These are phyloP conservation scores for Sus cebifrons DNA, from an alignment of 2,797 vertebrate species.

Conservation along the genomic window DNA sequence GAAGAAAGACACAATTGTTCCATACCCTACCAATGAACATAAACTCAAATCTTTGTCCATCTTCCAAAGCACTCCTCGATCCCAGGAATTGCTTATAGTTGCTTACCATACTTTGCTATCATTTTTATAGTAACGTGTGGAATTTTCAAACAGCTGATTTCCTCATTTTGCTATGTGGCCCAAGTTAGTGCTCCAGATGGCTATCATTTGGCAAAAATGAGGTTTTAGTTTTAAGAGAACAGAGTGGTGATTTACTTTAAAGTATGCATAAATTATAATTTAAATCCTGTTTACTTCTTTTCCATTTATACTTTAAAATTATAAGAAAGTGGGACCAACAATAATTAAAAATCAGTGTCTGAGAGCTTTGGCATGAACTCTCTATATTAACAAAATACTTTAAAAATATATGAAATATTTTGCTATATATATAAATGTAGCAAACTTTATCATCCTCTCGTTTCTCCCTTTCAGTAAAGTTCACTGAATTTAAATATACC, in stretches of 20 bases:
- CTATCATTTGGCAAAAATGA: slow-evolving; percentile 12
- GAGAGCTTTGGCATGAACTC: slow-evolving; percentile 10
- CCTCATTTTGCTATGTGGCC: slow-evolving; percentile 14
- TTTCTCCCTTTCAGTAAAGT: background rate
- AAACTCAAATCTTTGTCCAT: background rate
- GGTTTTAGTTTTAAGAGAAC: slow-evolving; percentile 30
- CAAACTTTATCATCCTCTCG: slow-evolving; percentile 30
- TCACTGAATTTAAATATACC: slow-evolving; percentile 45
- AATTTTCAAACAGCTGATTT: background rate
- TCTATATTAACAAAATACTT: background rate
- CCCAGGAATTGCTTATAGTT: background rate
- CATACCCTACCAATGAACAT: background rate
- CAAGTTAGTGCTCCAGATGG: background rate
- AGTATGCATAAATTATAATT: background rate
- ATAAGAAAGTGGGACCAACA: background rate
- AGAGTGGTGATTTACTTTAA: background rate
- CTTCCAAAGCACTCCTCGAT: background rate
- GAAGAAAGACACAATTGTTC: background rate
- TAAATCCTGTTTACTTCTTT: background rate
- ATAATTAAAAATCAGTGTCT: background rate
- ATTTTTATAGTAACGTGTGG: background rate
- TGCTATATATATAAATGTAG: background rate
- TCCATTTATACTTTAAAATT: background rate
- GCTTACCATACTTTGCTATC: background rate
- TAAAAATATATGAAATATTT: slow-evolving; percentile 22